Evolutionary conservation across 2,888 invertebrate species (phyloP), one percentile per base, ranked within the genome.

Genomic region (Drosophila mimica): DNA sequence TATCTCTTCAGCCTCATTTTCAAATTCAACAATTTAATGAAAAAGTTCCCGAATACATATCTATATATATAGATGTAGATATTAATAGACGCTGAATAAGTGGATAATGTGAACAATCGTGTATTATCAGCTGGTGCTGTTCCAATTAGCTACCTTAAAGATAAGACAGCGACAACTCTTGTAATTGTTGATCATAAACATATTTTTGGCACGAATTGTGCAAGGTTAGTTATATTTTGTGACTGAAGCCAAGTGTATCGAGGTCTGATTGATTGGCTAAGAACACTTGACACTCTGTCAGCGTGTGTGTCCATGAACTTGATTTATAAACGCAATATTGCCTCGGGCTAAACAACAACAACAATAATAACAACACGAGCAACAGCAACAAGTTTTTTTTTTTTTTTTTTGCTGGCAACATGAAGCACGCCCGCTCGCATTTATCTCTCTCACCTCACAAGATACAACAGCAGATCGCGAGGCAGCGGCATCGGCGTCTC

Each of bases 391-490:
- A 75, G 81, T 87, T 70, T 87, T 59, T 28, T 28, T 33, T 20
- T 28, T 34, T 53, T n/a, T 38, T 38, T 56, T 30, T 56, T 40
- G 15, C 30, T 20, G 40, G 9, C 40, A 40, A 60, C 36, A 13
- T 38, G n/a, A 43, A 60, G 46, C 66, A 54, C 60, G 58, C 70
- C 43, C 60, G 62, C 59, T 68, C 66, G 62, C 34, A 64, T 76
- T 93, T 72, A 56, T 71, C 54, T 66, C 54, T 63, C 89, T 93
- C 94, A 95, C 95, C 95, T 95, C 91, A 95, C 95, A 83, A 95
- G 94, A 92, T 95, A 95, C 76, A 95, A 92, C 63, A 95, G 93
- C 72, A 95, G 91, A 74, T 95, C 94, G 81, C 94, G 95, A 36
- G 95, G 95, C 54, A 95, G 95, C 38, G 95, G 95, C 56, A 95